Base-by-base conservation (phyloP, 1,140 invertebrate genomes). In the Papilio aristodemus region DNA sequence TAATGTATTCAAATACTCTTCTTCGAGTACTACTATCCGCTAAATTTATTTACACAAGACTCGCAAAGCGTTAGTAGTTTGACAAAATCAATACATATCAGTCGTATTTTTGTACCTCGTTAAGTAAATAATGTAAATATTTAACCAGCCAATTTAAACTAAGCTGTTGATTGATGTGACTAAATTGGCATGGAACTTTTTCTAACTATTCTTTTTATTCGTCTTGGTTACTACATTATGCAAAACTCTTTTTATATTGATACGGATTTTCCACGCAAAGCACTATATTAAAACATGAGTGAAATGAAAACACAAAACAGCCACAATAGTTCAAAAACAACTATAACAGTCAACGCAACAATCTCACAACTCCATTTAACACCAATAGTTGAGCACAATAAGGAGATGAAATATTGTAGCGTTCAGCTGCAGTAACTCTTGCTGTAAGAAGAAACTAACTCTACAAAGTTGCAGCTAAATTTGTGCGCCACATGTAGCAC, bases 401-500 rank as follows among this genome's bases (percentile, higher is more conserved):
- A 63, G 59, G 37, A 68, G 68, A 41, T 70, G 72, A 70, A 77
- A 75, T 66, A 66, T 73, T 70, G 69, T 69, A 54, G 50, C 60
- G 64, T 60, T 63, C 64, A 59, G 46, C 70, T 54, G 64, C 36
- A 63, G 62, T 62, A 67, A 37, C 38, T 68, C 62, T 38, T 27
- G 57, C 60, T 62, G 72, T 73, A 71, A 60, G 66, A 66, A 73
- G 67, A 54, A 67, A 70, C 69, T 72, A 78, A 75, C 39, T 72
- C 77, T 81, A 83, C 72, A 81, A 72, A 77, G 73, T 64, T 41
- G n/a, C 72, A 84, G 62, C 83, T 88, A 86, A 82, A 80, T 58
- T 76, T 71, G 83, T 87, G 87, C 84, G 82, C 78, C 80, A 87
- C 85, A 86, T 86, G 81, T 89, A 89, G 85, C 87, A 91, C 89